phyloP scores from a whole-genome alignment of 2,113 vertebrate species.

The Lophotis ruficrista region DNA sequence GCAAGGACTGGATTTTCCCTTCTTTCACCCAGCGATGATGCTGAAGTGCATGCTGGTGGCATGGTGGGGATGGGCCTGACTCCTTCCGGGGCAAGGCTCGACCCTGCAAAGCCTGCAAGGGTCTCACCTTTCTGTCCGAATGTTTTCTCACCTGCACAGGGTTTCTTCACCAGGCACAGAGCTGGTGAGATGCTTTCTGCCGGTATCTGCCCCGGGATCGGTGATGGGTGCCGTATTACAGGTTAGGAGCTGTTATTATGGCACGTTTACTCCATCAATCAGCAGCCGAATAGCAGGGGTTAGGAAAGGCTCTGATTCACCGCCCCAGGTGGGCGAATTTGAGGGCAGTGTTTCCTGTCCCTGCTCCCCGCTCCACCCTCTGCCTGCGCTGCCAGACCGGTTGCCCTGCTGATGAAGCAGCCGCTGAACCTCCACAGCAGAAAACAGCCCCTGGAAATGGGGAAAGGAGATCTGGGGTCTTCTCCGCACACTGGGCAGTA shows the following conservation, averaged over 20 bases:
- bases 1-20: not conserved
- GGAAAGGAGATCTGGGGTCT: not conserved
- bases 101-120: not conserved
- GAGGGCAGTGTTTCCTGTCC: not conserved
- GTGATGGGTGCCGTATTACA: not conserved
- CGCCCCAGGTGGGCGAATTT: not conserved
- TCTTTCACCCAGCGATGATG: not conserved
- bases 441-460: not conserved
- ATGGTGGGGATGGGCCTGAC: not conserved
- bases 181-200: not conserved
- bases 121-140: not conserved
- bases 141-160: not conserved
- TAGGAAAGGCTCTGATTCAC: constrained; percentile 24
- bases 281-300: not conserved
- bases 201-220: rapidly evolving
- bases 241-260: not conserved
- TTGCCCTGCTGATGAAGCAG: not conserved
- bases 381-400: not conserved
- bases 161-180: not conserved
- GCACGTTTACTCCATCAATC: not conserved
- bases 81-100: not conserved
- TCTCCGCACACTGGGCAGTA: rapidly evolving
- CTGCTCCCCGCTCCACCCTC: not conserved
- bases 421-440: not conserved
- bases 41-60: not conserved